Evolutionary conservation across 1,140 invertebrate genomes (phyloP), one percentile per base, ranked within the genome.

Genomic region (Drosophila simulans): DNA sequence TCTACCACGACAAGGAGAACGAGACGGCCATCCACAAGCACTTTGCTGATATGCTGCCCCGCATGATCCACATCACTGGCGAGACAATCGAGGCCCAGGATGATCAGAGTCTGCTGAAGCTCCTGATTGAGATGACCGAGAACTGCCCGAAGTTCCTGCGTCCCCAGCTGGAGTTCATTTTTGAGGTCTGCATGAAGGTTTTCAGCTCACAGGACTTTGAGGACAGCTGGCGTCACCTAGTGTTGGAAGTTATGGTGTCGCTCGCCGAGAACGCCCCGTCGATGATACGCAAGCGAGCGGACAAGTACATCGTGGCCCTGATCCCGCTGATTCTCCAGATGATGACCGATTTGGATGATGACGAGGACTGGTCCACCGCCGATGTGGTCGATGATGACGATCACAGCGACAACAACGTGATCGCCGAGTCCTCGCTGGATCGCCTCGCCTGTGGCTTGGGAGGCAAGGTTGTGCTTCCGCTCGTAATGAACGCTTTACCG

Each of bases 391-490:
- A 95, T 45, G 96, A 97, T 70, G 97, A 98, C 71, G 97, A 98
- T 90, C 97, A 96, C 80, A 97, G 77, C 73, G 97, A 97, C 77
- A 99, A 98, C 92, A 96, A 97, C 88, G 97, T 98, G 4, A 97
- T 98, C 48, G 99, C 98, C 11, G 99, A 99, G 93, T 98, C 98
- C 62, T 97, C 98, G 13, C 93, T 99, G 27, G 99, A 99, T 93
- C 95, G 99, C 59, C 94, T 99, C 70, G 98, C 98, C 4, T 99
- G 98, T 93, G 97, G 97, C 12, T 94, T 99, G 17, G 98, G 98
- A 34, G 99, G 99, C 53, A 99, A 99, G 94, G 97, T 96, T 0
- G 96, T 99, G 92, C 93, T 99, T 45, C 97, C 97, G 7, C 95
- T 97, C 64, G 97, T 99, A 48, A 95, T 98, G 55, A 94, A 95